Evolutionary conservation across 2,113 vertebrate genomes (phyloP).

Genomic region (Trogon melanurus): DNA sequence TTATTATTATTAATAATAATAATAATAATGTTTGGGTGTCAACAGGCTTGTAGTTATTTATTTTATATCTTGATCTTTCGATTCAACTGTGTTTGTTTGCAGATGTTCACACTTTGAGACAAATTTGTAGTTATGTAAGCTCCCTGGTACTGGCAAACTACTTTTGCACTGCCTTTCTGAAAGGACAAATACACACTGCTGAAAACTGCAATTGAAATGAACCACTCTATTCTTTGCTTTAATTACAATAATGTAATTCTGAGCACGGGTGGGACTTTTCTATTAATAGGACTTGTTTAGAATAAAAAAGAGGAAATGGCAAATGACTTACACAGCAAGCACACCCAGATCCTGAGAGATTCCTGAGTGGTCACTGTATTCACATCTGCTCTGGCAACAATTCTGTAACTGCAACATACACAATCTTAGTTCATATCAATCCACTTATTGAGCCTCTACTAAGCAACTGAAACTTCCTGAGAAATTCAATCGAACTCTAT

Average conservation of each 20-base stretch:
- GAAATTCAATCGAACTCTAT: background rate
- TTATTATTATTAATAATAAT: background rate
- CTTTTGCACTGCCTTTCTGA: background rate
- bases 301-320: constrained; percentile 19
- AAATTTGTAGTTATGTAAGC: background rate
- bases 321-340: background rate
- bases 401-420: background rate
- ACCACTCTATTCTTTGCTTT: constrained; percentile 10
- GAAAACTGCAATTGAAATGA: constrained; percentile 44
- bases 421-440: background rate
- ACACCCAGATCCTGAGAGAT: background rate
- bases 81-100: background rate
- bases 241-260: constrained; percentile 42
- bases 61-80: background rate
- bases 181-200: constrained; percentile 2
- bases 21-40: background rate
- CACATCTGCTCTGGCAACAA: background rate
- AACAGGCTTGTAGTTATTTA: background rate
- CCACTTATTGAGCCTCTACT: background rate
- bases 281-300: constrained; percentile 20
- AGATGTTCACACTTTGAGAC: constrained; percentile 13
- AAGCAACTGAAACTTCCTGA: background rate
- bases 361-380: background rate
- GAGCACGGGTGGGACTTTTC: background rate
- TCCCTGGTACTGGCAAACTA: background rate